Conservation (phyloP, 1,140 invertebrate species). For the Aphidius gifuensis region DNA sequence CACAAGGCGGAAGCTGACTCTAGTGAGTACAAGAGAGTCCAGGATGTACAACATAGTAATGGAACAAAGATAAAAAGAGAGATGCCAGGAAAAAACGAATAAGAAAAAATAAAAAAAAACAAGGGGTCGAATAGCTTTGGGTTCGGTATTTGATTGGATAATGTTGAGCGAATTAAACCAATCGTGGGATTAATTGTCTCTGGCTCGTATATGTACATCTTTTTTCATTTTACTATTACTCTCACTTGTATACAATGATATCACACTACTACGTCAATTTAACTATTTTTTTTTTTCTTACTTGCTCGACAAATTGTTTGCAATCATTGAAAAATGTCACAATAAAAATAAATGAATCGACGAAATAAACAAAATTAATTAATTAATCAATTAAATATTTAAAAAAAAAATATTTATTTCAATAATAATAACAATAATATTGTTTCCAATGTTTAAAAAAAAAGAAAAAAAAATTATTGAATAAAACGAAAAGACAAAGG, state of each 20-base stretch:
- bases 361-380: not conserved
- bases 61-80: not conserved
- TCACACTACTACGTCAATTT: not conserved
- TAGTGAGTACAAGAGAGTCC: not conserved
- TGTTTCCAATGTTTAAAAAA: too few species aligned
- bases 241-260: constrained; percentile 6
- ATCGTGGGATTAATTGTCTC: constrained; percentile 46
- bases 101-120: not conserved
- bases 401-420: too few species aligned
- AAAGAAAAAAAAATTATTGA: not conserved
- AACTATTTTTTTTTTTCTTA: constrained; percentile 24
- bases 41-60: constrained; percentile 9
- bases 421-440: too few species aligned
- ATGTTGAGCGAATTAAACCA: constrained; percentile 45
- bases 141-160: constrained; percentile 43
- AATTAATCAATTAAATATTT: not conserved
- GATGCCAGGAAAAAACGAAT: not conserved
- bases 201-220: constrained; percentile 18
- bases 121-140: constrained; percentile 23
- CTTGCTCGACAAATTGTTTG: constrained; percentile 38
- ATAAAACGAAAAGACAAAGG: constrained; percentile 7
- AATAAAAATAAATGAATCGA: constrained; percentile 20
- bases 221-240: constrained; percentile 7
- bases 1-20: constrained; percentile 14
- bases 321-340: constrained; percentile 38